phyloP scores from a whole-genome alignment of 2,888 invertebrate species.

The Hermaeophaga mercurialis region DNA sequence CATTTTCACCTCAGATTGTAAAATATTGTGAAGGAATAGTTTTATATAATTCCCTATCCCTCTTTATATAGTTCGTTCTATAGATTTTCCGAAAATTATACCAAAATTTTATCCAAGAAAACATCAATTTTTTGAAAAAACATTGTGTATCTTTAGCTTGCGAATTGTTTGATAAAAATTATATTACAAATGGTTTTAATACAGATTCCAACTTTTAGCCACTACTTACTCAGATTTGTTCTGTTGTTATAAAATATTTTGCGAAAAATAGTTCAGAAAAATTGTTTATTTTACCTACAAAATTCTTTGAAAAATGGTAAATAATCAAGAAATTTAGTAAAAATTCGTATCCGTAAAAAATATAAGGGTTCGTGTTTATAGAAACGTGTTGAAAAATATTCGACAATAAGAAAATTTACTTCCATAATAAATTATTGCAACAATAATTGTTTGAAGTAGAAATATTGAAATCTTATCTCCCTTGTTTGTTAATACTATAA shows the following conservation, averaged over 20 bases:
- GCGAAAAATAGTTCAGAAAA: slow-evolving; percentile 30
- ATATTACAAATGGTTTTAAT: too few relatives aligned
- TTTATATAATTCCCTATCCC: slow-evolving; percentile 27
- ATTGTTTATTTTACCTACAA: slow-evolving; percentile 27
- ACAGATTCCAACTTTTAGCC: slow-evolving; percentile 21
- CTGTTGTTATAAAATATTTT: slow-evolving; percentile 33
- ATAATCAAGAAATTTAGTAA: slow-evolving; percentile 28
- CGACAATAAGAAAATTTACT: slow-evolving; percentile 17
- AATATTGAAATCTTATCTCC: slow-evolving; percentile 12
- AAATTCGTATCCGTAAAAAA: slow-evolving; percentile 24
- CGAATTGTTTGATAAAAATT: slow-evolving; percentile 23
- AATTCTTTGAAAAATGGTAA: slow-evolving; percentile 26
- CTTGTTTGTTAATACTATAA: slow-evolving; percentile 6
- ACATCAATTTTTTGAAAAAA: slow-evolving; percentile 33
- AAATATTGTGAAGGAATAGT: slow-evolving; percentile 35
- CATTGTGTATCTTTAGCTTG: slow-evolving; percentile 35
- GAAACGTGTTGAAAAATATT: slow-evolving; percentile 32
- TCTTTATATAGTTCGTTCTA: slow-evolving; percentile 35
- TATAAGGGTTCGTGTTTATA: slow-evolving; percentile 26
- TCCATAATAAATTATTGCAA: slow-evolving; percentile 12
- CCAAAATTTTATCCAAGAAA: slow-evolving; percentile 29
- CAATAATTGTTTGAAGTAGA: background rate
- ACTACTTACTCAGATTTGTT: slow-evolving; percentile 32
- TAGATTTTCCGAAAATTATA: slow-evolving; percentile 31
- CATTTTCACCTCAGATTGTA: slow-evolving; percentile 28